These are phyloP conservation scores for Leptinotarsa haldemani DNA, from an alignment of 2,888 invertebrate species.

Conservation along the genomic window DNA sequence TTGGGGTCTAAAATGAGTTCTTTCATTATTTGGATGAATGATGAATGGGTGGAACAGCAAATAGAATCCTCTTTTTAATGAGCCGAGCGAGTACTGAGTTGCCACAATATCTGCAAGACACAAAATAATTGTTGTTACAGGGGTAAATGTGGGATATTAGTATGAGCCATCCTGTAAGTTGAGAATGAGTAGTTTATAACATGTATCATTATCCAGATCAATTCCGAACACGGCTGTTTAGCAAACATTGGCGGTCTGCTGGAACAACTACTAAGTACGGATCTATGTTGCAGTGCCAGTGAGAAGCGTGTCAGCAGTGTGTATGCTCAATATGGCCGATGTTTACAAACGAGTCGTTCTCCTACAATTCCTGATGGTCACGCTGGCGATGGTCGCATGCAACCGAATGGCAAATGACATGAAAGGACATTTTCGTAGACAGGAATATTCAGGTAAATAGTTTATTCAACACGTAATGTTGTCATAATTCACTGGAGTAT, in stretches of 20 bases:
- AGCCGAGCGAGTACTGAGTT: too few relatives aligned
- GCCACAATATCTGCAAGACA: too few relatives aligned
- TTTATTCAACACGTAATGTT: neutral
- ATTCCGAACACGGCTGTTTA: neutral
- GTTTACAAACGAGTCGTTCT: conserved; percentile 34
- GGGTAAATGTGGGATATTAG: too few relatives aligned
- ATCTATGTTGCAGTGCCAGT: conserved; percentile 29
- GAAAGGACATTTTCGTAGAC: conserved; percentile 27
- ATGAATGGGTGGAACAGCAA: too few relatives aligned
- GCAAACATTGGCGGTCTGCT: conserved; percentile 12
- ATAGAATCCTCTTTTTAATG: too few relatives aligned
- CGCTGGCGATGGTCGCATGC: conserved; percentile 25
- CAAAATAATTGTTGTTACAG: too few relatives aligned
- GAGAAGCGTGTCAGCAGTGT: conserved; percentile 27
- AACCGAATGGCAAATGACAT: conserved; percentile 1
- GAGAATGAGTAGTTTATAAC: neutral
- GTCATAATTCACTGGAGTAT: neutral
- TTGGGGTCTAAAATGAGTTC: too few relatives aligned
- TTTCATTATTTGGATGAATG: too few relatives aligned
- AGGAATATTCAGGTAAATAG: conserved; percentile 36
- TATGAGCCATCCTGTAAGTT: too few relatives aligned
- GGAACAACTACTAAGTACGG: conserved; percentile 27
- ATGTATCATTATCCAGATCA: conserved; percentile 22
- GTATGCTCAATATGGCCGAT: conserved; percentile 34
- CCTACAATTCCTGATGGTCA: conserved; percentile 25